Evolutionary conservation across 2,113 vertebrate species (phyloP).

Genomic region (Pterophyllum scalare): DNA sequence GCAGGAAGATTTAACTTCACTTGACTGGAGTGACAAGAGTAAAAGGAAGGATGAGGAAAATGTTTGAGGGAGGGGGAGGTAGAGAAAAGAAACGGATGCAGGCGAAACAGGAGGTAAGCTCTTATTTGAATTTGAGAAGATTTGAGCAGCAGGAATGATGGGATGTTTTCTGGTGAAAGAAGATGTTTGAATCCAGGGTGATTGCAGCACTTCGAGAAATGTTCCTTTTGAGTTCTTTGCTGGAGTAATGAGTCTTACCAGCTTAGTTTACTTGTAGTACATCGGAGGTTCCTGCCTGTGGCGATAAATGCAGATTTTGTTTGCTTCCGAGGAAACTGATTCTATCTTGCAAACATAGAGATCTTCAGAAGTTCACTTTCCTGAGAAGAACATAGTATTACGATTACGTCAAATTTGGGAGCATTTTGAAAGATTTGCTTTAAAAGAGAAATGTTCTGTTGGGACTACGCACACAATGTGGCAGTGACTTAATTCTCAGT

Average conservation of each 20-base stretch:
- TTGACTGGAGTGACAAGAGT: constrained; percentile 19
- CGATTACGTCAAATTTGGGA: background rate
- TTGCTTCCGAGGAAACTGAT: constrained; percentile 5
- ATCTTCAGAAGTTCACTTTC: background rate
- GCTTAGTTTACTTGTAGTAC: constrained; percentile 7
- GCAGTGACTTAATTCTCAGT: background rate
- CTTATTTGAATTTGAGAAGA: constrained; percentile 61
- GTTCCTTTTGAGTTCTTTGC: constrained; percentile 1
- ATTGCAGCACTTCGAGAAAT: background rate
- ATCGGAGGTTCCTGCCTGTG: background rate
- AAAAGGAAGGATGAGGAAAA: constrained; percentile 3
- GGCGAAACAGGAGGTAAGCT: constrained; percentile 45
- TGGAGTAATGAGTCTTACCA: background rate
- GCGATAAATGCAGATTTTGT: background rate
- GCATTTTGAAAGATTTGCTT: background rate
- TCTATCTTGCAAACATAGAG: background rate
- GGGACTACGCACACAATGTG: background rate
- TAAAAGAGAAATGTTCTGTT: background rate
- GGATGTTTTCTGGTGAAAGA: background rate
- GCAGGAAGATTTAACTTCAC: constrained; percentile 22
- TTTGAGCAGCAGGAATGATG: constrained; percentile 30
- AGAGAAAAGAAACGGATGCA: constrained; percentile 7
- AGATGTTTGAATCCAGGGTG: background rate
- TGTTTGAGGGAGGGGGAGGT: constrained; percentile 20
- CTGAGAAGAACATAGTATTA: background rate